Evolutionary conservation across 2,888 invertebrate genomes (phyloP).

Genomic region (Yponomeuta evonymella): DNA sequence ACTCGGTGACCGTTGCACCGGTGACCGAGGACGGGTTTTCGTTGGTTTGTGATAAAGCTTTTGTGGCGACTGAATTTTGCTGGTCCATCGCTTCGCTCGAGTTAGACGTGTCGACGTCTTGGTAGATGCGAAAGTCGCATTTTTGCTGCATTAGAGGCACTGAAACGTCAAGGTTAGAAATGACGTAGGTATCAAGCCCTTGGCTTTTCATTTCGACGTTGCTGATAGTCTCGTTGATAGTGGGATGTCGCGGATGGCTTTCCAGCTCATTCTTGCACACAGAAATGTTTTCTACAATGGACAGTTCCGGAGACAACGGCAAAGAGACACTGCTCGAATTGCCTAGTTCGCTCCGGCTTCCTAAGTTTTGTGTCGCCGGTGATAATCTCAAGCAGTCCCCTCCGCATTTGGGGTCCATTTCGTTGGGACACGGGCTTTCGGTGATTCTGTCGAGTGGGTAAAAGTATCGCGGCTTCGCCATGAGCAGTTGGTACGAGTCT

Average conservation of each 20-base stretch:
- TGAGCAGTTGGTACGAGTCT: slow-evolving; percentile 53
- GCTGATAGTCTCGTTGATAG: slow-evolving; percentile 37
- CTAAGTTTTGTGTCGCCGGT: slow-evolving; percentile 18
- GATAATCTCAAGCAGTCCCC: slow-evolving; percentile 14
- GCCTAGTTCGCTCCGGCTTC: slow-evolving; percentile 24
- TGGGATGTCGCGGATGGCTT: slow-evolving; percentile 30
- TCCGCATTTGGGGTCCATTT: slow-evolving; percentile 5
- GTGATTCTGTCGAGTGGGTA: slow-evolving; percentile 40
- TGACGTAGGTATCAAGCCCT: slow-evolving; percentile 37
- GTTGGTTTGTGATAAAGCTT: slow-evolving; percentile 3
- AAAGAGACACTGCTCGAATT: slow-evolving; percentile 54
- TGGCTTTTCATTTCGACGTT: slow-evolving; percentile 25
- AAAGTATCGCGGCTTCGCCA: slow-evolving; percentile 32
- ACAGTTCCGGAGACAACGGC: slow-evolving; percentile 59
- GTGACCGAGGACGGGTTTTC: slow-evolving; percentile 11
- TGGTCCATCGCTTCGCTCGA: neutral
- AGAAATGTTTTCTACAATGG: slow-evolving; percentile 60
- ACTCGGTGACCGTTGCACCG: slow-evolving; percentile 33
- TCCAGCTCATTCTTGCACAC: slow-evolving; percentile 40
- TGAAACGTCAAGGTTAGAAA: slow-evolving; percentile 43
- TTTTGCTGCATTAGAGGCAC: slow-evolving; percentile 55
- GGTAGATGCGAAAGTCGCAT: slow-evolving; percentile 26
- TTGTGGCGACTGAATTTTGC: neutral
- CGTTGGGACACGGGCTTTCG: slow-evolving; percentile 32
- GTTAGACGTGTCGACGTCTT: neutral